These are phyloP conservation scores for Panthera leo DNA, from an alignment of 2,113 vertebrate species.

Conservation along the genomic window DNA sequence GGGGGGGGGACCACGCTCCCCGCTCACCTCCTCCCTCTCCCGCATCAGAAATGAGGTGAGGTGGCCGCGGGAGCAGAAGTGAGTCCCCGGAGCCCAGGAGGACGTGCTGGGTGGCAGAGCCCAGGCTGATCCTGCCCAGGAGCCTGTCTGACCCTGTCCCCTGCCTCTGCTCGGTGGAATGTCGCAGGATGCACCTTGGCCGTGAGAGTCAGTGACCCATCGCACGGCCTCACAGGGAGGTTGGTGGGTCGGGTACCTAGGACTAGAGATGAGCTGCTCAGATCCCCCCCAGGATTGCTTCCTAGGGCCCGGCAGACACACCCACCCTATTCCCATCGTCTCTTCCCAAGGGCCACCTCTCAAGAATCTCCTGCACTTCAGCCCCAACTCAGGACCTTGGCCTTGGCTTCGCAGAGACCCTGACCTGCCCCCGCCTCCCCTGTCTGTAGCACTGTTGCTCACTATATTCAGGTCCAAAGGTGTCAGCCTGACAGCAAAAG, in stretches of 20 bases:
- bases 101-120: not conserved
- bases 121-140: not conserved
- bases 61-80: not conserved
- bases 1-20: too few species aligned
- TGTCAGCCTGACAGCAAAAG: not conserved
- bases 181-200: not conserved
- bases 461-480: not conserved
- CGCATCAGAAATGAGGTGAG: not conserved
- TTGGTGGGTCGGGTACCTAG: too few species aligned
- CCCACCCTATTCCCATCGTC: not conserved
- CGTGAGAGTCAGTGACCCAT: not conserved
- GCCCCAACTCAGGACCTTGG: not conserved
- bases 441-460: not conserved
- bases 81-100: not conserved
- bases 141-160: not conserved
- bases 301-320: not conserved
- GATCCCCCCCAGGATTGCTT: not conserved
- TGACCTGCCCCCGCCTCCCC: accelerated
- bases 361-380: not conserved
- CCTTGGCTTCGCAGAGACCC: not conserved
- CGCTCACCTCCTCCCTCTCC: not conserved
- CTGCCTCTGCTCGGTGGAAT: not conserved
- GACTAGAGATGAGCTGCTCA: not conserved
- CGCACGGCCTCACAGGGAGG: not conserved
- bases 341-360: not conserved